Percentiles rank a stretch among this genome's conserved stretches.
phyloP scores from a whole-genome alignment of 2,888 invertebrate species.

The Polymixis lichenea region DNA sequence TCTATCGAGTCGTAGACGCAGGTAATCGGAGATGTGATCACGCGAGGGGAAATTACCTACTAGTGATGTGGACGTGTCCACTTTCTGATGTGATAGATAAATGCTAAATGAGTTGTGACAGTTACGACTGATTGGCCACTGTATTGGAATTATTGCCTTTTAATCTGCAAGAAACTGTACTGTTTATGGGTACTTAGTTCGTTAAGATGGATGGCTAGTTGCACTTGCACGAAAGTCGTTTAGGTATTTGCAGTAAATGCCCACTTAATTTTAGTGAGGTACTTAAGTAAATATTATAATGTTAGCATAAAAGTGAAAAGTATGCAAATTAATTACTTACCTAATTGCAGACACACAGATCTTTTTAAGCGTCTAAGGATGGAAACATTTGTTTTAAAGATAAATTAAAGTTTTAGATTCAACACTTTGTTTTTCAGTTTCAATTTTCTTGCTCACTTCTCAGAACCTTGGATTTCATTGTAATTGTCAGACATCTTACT shows the following conservation, averaged over 20 bases:
- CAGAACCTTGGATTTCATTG: slow-evolving; percentile 43
- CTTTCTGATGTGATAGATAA: slow-evolving; percentile 68
- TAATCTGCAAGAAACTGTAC: slow-evolving; percentile 41
- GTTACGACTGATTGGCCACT: slow-evolving; percentile 57
- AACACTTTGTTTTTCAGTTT: slow-evolving; percentile 15
- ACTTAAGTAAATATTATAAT: slow-evolving; percentile 31
- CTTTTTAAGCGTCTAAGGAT: background rate
- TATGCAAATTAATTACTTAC: slow-evolving; percentile 32
- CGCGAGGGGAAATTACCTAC: slow-evolving; percentile 75
- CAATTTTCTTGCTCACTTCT: slow-evolving; percentile 16
- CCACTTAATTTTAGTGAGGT: slow-evolving; percentile 12
- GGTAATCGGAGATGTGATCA: slow-evolving; percentile 73
- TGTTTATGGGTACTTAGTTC: slow-evolving; percentile 36
- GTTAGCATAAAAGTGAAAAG: slow-evolving; percentile 33
- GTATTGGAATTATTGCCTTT: slow-evolving; percentile 48
- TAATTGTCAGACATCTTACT: slow-evolving; percentile 37
- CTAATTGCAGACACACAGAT: slow-evolving; percentile 2
- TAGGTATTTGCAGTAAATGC: background rate
- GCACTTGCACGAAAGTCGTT: slow-evolving; percentile 40
- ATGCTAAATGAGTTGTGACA: slow-evolving; percentile 61
- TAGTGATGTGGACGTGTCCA: slow-evolving; percentile 54
- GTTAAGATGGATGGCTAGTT: slow-evolving; percentile 14
- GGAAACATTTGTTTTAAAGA: background rate
- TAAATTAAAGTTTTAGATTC: background rate
- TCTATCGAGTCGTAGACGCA: slow-evolving; percentile 73